Conservation (phyloP, 1,140 invertebrate species). For the Hycleus phaleratus region DNA sequence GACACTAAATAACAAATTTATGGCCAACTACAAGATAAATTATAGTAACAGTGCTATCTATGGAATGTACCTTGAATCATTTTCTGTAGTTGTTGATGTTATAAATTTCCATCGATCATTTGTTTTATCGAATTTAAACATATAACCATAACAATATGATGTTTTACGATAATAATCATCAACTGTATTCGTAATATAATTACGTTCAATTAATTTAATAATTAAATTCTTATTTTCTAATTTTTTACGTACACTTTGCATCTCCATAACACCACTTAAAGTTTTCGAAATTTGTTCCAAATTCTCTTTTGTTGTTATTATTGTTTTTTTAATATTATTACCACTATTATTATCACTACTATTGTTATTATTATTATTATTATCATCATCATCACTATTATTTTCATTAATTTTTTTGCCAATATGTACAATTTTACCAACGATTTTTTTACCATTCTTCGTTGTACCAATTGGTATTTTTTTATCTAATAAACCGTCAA, state of each 20-base stretch:
- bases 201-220: conserved; percentile 19
- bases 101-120: not conserved
- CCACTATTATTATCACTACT: not conserved
- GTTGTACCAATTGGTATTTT: conserved; percentile 26
- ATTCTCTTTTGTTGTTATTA: conserved; percentile 9
- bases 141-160: conserved; percentile 21
- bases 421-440: conserved; percentile 29
- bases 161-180: conserved; percentile 9
- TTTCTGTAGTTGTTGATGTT: too few relatives aligned
- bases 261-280: conserved; percentile 25
- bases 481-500: conserved; percentile 22
- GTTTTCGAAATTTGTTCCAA: conserved; percentile 24
- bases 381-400: not conserved
- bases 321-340: not conserved
- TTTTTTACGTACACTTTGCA: conserved; percentile 24
- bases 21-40: too few relatives aligned
- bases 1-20: too few relatives aligned
- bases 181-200: not conserved
- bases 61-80: too few relatives aligned
- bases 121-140: conserved; percentile 5
- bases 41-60: too few relatives aligned
- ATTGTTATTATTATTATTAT: not conserved
- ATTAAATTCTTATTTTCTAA: conserved; percentile 16
- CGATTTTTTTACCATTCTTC: conserved; percentile 18
- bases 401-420: not conserved